Percentiles rank a stretch among this genome's conserved stretches.
phyloP scores from a whole-genome alignment of 2,113 vertebrate genomes.

The Tympanuchus pallidicinctus region DNA sequence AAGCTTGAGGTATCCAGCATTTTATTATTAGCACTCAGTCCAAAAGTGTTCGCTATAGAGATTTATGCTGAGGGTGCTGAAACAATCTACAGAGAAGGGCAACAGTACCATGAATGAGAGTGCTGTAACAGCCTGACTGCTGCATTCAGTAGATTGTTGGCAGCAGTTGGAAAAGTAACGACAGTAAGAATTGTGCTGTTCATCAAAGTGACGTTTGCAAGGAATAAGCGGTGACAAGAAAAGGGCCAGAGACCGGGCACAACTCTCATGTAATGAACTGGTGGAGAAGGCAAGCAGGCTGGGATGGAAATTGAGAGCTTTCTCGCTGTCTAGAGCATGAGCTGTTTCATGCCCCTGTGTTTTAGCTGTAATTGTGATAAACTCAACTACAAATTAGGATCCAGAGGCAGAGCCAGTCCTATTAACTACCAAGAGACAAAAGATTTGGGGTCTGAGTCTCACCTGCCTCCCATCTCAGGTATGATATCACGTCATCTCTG shows the following conservation, averaged over 20 bases:
- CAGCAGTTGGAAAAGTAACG: neutral
- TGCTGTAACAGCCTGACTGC: neutral
- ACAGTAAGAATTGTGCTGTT: neutral
- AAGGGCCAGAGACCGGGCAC: neutral
- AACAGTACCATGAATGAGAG: neutral
- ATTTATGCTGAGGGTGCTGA: neutral
- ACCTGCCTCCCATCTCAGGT: neutral
- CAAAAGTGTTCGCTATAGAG: neutral
- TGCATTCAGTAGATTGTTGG: neutral
- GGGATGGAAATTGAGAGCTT: neutral
- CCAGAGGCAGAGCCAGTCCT: neutral
- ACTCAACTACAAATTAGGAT: neutral
- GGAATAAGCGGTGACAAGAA: neutral
- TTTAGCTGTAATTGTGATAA: neutral
- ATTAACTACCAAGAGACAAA: neutral
- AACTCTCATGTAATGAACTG: neutral
- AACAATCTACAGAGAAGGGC: neutral
- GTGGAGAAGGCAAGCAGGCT: neutral
- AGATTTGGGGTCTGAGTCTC: neutral
- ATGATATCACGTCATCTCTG: neutral
- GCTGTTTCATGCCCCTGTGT: neutral
- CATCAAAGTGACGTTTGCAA: neutral
- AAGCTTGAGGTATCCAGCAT: neutral
- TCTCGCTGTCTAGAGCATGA: neutral
- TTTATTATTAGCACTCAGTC: neutral